phyloP scores from a whole-genome alignment of 2,113 vertebrate species.

The Alethe diademata region DNA sequence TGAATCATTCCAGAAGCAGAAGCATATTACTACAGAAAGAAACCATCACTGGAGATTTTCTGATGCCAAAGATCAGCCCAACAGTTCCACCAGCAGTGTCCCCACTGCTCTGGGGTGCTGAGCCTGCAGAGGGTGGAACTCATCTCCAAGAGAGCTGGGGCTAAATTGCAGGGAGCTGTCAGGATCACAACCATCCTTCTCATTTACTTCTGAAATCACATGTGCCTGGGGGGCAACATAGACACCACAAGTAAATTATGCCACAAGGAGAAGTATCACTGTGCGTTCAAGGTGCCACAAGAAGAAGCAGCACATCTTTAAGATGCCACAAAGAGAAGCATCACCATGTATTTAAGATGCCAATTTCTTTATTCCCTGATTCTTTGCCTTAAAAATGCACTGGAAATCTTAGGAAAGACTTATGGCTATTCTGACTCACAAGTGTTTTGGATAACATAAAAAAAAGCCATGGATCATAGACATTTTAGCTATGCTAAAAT shows the following conservation, averaged over 20 bases:
- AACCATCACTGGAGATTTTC: neutral
- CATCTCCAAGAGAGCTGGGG: neutral
- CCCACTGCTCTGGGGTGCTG: neutral
- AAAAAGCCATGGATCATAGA: rapidly evolving
- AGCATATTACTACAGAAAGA: neutral
- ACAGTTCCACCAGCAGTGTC: neutral
- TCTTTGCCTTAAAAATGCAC: neutral
- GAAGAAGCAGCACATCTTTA: neutral
- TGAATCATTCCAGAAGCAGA: neutral
- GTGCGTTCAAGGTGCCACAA: neutral
- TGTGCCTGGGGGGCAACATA: neutral
- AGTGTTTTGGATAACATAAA: neutral
- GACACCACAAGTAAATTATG: neutral
- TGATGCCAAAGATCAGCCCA: neutral
- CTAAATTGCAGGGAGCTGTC: neutral
- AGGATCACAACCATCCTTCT: neutral
- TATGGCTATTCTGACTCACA: neutral
- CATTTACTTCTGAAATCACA: neutral
- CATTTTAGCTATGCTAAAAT: neutral
- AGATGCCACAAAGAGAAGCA: neutral
- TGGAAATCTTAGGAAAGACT: neutral
- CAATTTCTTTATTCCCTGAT: neutral
- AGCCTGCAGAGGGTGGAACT: neutral
- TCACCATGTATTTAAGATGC: neutral
- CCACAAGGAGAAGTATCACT: neutral